Percentiles rank a stretch among this genome's conserved stretches.
Conservation (phyloP, 2,113 vertebrate genomes). For the Gopherus evgoodei region DNA sequence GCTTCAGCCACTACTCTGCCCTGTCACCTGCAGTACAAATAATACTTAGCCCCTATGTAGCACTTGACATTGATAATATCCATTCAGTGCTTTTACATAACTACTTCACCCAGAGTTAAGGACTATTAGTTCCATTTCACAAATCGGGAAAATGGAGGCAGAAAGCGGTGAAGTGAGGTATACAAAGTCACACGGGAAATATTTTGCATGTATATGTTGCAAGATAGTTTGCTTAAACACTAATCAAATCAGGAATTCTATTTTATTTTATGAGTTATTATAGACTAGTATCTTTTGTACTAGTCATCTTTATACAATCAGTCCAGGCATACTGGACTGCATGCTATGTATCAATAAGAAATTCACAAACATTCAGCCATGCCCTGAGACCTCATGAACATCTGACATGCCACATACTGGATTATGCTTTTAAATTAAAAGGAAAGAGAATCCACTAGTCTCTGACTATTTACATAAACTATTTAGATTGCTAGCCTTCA, state of each 20-base stretch:
- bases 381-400: not conserved
- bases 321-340: not conserved
- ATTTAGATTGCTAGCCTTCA: not conserved
- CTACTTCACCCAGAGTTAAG: not conserved
- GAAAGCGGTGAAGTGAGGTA: not conserved
- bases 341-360: not conserved
- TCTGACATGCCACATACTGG: not conserved
- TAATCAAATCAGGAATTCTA: rapidly evolving
- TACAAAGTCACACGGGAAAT: not conserved
- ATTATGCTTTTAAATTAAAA: slow-evolving; percentile 41
- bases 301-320: not conserved
- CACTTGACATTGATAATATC: not conserved
- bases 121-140: not conserved
- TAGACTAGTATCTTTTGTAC: not conserved
- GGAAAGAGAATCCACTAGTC: slow-evolving; percentile 1
- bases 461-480: not conserved
- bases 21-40: not conserved
- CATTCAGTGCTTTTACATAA: not conserved
- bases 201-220: not conserved
- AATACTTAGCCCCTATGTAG: not conserved
- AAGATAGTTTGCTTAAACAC: not conserved
- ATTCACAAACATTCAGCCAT: not conserved
- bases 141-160: not conserved
- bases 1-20: not conserved
- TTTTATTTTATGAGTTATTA: not conserved